phyloP scores from a whole-genome alignment of 2,113 vertebrate species.

The Microcebus murinus region DNA sequence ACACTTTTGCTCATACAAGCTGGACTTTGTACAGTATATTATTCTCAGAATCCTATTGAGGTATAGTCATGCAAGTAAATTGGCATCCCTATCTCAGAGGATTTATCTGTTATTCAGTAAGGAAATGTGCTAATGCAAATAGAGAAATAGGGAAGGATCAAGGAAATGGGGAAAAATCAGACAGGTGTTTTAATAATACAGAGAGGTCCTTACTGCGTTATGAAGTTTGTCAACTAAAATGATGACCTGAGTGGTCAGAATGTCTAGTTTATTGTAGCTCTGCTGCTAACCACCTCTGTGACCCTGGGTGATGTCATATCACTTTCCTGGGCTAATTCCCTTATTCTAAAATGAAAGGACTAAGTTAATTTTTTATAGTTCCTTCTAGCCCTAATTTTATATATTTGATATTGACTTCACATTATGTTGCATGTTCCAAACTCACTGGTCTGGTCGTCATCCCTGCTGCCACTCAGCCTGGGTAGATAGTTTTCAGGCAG shows the following conservation, averaged over 20 bases:
- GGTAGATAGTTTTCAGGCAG: not conserved
- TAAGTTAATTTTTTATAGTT: not conserved
- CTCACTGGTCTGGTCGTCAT: not conserved
- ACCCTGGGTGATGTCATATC: not conserved
- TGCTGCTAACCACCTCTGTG: not conserved
- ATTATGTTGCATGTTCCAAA: not conserved
- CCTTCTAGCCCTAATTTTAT: not conserved
- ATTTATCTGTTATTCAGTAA: slow-evolving; percentile 27
- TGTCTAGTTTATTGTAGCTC: not conserved
- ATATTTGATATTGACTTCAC: not conserved
- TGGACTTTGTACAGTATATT: not conserved
- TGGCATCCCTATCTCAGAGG: not conserved
- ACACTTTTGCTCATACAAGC: not conserved
- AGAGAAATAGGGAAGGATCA: not conserved
- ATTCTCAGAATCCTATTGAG: not conserved
- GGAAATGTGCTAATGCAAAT: not conserved
- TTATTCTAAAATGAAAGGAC: not conserved
- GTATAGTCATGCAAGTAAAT: not conserved
- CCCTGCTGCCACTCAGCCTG: not conserved
- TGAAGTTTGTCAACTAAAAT: not conserved
- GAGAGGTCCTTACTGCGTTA: not conserved
- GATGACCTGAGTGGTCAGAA: not conserved
- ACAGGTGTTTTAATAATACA: not conserved
- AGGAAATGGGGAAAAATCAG: not conserved
- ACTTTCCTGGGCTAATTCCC: not conserved